These are phyloP conservation scores for Chesias legatella DNA, from an alignment of 2,888 invertebrate genomes.

Conservation along the genomic window DNA sequence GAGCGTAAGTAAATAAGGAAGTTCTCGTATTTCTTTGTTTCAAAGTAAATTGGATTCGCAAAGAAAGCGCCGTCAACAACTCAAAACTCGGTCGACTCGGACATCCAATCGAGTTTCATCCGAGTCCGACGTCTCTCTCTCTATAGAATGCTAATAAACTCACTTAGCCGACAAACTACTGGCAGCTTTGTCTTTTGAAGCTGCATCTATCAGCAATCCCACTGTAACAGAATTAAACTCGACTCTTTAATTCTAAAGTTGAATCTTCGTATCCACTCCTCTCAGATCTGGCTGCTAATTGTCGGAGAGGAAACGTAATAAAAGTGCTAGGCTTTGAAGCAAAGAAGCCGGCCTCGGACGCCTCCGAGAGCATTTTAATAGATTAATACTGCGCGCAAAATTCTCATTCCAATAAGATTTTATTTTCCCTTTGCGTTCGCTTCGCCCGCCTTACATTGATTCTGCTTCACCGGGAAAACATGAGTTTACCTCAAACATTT, in stretches of 20 bases:
- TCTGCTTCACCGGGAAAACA: slow-evolving; percentile 51
- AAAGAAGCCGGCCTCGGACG: slow-evolving; percentile 60
- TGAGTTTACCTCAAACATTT: slow-evolving; percentile 49
- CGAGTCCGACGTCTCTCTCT: slow-evolving; percentile 35
- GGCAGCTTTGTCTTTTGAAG: slow-evolving; percentile 55
- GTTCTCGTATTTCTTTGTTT: slow-evolving; percentile 29
- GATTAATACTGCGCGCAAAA: slow-evolving; percentile 76
- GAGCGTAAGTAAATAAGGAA: slow-evolving; percentile 26
- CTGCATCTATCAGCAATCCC: slow-evolving; percentile 65
- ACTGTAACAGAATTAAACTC: slow-evolving; percentile 63
- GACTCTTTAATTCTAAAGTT: slow-evolving; percentile 54
- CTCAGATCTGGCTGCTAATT: slow-evolving; percentile 69
- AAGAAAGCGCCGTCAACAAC: slow-evolving; percentile 37
- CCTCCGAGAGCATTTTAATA: slow-evolving; percentile 71
- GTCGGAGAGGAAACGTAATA: slow-evolving; percentile 73
- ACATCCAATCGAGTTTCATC: slow-evolving; percentile 60
- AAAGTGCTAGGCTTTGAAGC: slow-evolving; percentile 75
- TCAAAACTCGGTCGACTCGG: slow-evolving; percentile 47
- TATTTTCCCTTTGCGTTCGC: slow-evolving; percentile 56
- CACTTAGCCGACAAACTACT: slow-evolving; percentile 62
- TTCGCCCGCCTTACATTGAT: slow-evolving; percentile 55
- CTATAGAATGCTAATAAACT: slow-evolving; percentile 59
- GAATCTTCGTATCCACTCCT: slow-evolving; percentile 56
- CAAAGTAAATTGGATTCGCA: slow-evolving; percentile 33
- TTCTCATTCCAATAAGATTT: slow-evolving; percentile 71